A percentile compares a stretch with the other conserved stretches of the same genome.
Conservation (phyloP, 2,888 invertebrate genomes). For the Mylabris sibirica region DNA sequence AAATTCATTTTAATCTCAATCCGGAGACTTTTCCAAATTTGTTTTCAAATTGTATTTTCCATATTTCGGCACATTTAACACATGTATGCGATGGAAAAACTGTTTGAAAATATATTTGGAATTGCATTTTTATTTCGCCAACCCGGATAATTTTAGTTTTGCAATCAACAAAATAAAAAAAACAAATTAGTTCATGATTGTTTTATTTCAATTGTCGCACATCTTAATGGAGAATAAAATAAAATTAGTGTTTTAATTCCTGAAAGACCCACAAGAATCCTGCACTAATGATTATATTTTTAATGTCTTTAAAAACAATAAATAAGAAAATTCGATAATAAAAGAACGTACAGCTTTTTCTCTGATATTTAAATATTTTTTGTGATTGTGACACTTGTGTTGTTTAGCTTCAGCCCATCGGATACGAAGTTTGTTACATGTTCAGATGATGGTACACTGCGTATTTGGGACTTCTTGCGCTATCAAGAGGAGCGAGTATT, state of each 20-base stretch:
- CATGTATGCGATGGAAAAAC: conserved; percentile 11
- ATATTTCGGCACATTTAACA: background rate
- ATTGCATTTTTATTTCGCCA: conserved; percentile 55
- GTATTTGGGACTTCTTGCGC: conserved; percentile 98
- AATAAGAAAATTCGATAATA: too few species aligned
- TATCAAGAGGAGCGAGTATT: conserved; percentile 95
- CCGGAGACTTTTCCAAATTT: conserved; percentile 54
- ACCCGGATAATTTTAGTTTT: conserved; percentile 37
- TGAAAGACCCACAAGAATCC: conserved; percentile 26
- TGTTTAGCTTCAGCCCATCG: conserved; percentile 93
- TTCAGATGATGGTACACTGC: conserved; percentile 98
- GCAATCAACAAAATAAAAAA: conserved; percentile 39
- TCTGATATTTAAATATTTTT: conserved; percentile 11
- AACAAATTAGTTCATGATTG: conserved; percentile 43
- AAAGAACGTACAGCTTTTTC: background rate
- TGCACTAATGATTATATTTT: conserved; percentile 42
- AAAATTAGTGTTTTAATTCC: conserved; percentile 32
- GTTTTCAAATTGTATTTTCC: conserved; percentile 49
- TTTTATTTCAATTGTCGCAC: conserved; percentile 50
- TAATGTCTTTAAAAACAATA: background rate
- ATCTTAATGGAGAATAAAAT: conserved; percentile 33
- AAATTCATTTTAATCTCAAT: conserved; percentile 54
- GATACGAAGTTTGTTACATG: conserved; percentile 99
- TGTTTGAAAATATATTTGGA: conserved; percentile 56
- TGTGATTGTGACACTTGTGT: conserved; percentile 38